Evolutionary conservation across 1,140 invertebrate species (phyloP).

Genomic region (Saccostrea echinata): DNA sequence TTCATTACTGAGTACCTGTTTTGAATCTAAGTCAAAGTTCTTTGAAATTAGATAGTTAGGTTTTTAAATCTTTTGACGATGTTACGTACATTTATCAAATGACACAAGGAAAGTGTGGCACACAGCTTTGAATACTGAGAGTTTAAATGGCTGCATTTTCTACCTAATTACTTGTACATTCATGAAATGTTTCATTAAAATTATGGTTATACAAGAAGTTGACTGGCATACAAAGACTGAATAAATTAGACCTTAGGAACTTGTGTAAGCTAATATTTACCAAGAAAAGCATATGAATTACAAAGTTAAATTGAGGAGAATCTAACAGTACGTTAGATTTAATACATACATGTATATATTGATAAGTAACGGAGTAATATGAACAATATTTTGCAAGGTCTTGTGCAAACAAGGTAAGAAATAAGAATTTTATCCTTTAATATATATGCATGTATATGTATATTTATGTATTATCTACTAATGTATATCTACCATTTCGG

Average conservation of each 20-base stretch:
- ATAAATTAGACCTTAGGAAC: slow-evolving; percentile 31
- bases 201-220: background rate
- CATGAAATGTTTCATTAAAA: slow-evolving; percentile 6
- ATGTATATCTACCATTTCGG: too few species aligned
- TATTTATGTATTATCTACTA: too few species aligned
- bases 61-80: background rate
- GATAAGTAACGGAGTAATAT: background rate
- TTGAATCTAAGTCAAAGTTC: background rate
- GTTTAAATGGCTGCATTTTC: slow-evolving; percentile 33
- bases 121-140: background rate
- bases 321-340: background rate
- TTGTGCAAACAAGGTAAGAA: slow-evolving; percentile 1
- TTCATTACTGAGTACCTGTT: background rate
- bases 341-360: background rate
- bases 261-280: background rate
- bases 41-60: slow-evolving; percentile 9
- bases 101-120: slow-evolving; percentile 22
- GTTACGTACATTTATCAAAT: slow-evolving; percentile 21
- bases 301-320: background rate
- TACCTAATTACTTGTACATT: background rate
- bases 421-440: background rate
- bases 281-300: slow-evolving; percentile 2
- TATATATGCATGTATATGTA: background rate
- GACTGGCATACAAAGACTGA: background rate
- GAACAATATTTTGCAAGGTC: background rate